Base-by-base conservation (phyloP, 2,888 invertebrate species). In the Cantharis rustica region DNA sequence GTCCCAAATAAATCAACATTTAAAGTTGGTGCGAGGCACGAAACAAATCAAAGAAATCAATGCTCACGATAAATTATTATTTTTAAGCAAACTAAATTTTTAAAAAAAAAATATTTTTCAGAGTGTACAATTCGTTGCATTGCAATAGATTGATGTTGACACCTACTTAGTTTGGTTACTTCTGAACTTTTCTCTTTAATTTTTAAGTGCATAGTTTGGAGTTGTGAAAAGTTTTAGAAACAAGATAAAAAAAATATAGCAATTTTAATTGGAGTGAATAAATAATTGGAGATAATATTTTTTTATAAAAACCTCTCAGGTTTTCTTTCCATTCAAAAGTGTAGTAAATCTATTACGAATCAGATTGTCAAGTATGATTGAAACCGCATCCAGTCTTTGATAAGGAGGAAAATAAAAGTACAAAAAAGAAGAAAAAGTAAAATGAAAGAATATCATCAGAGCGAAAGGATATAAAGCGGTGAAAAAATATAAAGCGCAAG, bases 321-420 rank as follows among this genome's bases (percentile, higher is more conserved):
- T n/a, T 47, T 47, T 47, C n/a, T n/a, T 47, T 7, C n/a, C 47
- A 47, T 47, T 47, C 47, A 47, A 5, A 47, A 7, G 1, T 47
- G 47, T n/a, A 47, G 47, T 47, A 47, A 72, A 74, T 75, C 70
- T 76, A 75, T 77, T 75, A 75, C 79, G 73, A 71, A 78, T 72
- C 76, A 73, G 74, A 71, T 75, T 72, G 75, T 76, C 76, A 75
- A 76, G 79, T 77, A 81, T 79, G 71, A 81, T 76, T 79, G 79
- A 79, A 75, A 74, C 80, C 76, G 79, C 77, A 82, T 80, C 79
- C 66, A 77, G 74, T 79, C 82, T 82, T 82, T 82, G 82, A 82
- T 79, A 79, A 80, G 79, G 79, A 80, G 71, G 77, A 73, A 80
- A 81, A 79, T 81, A 81, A 80, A 82, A 81, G 80, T 80, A 81